A percentile compares a stretch with the other conserved stretches of the same genome.
Conservation (phyloP, 2,888 invertebrate species). For the Anticlea derivata region DNA sequence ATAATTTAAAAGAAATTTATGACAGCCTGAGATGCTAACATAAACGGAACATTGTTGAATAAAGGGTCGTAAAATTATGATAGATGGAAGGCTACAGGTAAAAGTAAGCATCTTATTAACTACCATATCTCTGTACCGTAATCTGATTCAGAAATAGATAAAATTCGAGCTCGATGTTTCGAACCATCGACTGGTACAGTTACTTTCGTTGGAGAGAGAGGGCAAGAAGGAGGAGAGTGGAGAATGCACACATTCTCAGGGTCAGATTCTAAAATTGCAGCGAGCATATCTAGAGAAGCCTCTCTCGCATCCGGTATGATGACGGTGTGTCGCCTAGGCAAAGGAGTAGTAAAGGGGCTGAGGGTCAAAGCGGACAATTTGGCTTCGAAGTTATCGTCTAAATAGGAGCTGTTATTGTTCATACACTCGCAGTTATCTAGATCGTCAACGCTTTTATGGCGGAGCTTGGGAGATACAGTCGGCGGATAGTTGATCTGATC, state of each 20-base stretch:
- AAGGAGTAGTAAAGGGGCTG: slow-evolving; percentile 73
- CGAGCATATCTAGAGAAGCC: slow-evolving; percentile 69
- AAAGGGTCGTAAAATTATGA: slow-evolving; percentile 24
- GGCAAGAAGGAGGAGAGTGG: slow-evolving; percentile 75
- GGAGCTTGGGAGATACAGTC: slow-evolving; percentile 84
- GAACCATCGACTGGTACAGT: slow-evolving; percentile 85
- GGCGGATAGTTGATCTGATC: slow-evolving; percentile 89
- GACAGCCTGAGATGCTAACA: slow-evolving; percentile 10
- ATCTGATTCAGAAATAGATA: slow-evolving; percentile 85
- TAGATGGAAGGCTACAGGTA: slow-evolving; percentile 24
- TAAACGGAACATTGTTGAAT: slow-evolving; percentile 1
- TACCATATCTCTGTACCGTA: slow-evolving; percentile 91
- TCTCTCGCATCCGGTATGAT: slow-evolving; percentile 68
- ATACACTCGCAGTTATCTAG: slow-evolving; percentile 63
- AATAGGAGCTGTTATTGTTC: slow-evolving; percentile 51
- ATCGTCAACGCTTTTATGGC: slow-evolving; percentile 59
- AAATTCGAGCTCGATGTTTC: slow-evolving; percentile 86
- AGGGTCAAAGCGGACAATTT: slow-evolving; percentile 70
- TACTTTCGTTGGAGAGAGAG: slow-evolving; percentile 82
- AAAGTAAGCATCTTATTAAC: slow-evolving; percentile 35
- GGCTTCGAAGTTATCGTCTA: slow-evolving; percentile 64
- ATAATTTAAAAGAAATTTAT: slow-evolving; percentile 11
- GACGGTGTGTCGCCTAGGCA: slow-evolving; percentile 70
- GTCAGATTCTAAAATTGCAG: slow-evolving; percentile 78
- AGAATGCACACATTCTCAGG: slow-evolving; percentile 70